Evolutionary conservation across 2,113 vertebrate species (phyloP).

Genomic region (Phalacrocorax aristotelis): DNA sequence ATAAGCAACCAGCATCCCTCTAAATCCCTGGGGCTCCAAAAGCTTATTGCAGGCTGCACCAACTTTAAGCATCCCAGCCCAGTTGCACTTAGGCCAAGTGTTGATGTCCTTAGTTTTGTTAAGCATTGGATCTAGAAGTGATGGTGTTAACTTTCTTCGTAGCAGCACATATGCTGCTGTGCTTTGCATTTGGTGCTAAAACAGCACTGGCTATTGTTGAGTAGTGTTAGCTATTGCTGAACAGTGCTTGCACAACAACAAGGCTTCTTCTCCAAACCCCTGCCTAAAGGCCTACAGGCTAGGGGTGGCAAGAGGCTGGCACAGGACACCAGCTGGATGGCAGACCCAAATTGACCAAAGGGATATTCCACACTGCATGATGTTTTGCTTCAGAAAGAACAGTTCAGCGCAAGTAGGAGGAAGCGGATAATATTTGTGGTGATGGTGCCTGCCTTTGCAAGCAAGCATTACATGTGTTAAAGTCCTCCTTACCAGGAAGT

Average conservation of each 20-base stretch:
- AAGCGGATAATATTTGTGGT: background rate
- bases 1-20: background rate
- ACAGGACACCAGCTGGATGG: background rate
- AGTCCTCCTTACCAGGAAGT: background rate
- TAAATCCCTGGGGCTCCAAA: background rate
- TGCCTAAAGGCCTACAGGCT: background rate
- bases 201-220: background rate
- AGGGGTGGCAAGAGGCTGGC: background rate
- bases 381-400: background rate
- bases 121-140: no score
- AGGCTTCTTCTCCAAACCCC: background rate
- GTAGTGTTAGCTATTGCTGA: background rate
- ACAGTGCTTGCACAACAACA: background rate
- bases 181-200: background rate
- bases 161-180: background rate
- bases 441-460: background rate
- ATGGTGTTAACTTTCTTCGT: no score
- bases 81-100: background rate
- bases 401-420: background rate
- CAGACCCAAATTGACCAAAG: background rate
- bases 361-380: background rate
- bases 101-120: background rate
- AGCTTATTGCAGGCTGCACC: background rate
- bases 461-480: background rate
- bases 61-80: background rate